phyloP scores from a whole-genome alignment of 2,888 invertebrate species.

The Mimachlamys varia region DNA sequence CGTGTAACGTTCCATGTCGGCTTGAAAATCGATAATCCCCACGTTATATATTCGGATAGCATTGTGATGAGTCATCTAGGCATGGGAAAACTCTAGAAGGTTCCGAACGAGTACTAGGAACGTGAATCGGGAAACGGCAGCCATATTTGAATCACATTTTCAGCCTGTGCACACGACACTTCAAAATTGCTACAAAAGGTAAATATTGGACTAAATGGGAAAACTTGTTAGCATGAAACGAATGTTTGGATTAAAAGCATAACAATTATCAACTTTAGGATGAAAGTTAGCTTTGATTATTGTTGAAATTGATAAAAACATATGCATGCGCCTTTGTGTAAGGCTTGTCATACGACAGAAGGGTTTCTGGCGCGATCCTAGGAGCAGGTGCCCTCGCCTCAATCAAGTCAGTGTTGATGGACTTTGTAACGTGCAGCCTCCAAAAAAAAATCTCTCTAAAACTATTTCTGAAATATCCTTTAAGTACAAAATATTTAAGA shows the following conservation, averaged over 20 bases:
- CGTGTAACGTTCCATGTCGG: too few relatives aligned
- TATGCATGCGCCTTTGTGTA: not conserved
- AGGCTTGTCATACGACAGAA: not conserved
- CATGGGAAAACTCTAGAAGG: not conserved
- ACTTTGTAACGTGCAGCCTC: too few relatives aligned
- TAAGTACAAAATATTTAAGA: too few relatives aligned
- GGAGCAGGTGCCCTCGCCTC: not conserved
- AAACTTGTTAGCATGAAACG: not conserved
- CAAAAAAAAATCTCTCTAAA: too few relatives aligned
- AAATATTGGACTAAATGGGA: too few relatives aligned
- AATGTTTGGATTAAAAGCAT: not conserved
- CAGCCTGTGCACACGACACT: conserved; percentile 14
- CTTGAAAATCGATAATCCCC: too few relatives aligned
- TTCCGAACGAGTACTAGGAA: not conserved
- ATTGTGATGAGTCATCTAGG: not conserved
- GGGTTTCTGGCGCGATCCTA: not conserved
- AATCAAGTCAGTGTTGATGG: too few relatives aligned
- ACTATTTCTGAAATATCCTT: too few relatives aligned
- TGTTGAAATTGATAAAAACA: not conserved
- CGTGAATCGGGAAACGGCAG: conserved; percentile 5
- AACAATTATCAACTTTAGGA: not conserved
- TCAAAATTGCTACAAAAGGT: conserved; percentile 28
- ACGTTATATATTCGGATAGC: not conserved
- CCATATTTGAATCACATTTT: conserved; percentile 28
- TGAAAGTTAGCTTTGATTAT: not conserved